Conservation (phyloP, 1,140 invertebrate species). For the Scaptomyza pallida region DNA sequence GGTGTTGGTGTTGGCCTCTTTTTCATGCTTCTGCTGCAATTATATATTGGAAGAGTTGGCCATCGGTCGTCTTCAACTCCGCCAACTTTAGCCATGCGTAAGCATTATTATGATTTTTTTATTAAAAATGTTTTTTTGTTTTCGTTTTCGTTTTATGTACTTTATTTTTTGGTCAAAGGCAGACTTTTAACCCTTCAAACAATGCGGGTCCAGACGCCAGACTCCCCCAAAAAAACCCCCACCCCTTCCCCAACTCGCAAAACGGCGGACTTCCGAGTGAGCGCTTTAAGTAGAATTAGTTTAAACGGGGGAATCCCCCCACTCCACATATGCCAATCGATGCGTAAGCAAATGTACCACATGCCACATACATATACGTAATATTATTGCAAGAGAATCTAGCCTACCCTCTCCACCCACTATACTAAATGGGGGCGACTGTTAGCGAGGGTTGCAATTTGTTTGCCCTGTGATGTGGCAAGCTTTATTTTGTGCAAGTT, state of each 20-base stretch:
- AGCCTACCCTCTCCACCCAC: slow-evolving; percentile 10
- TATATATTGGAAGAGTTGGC: slow-evolving; percentile 40
- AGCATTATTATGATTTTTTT: slow-evolving; percentile 77
- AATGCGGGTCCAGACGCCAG: slow-evolving; percentile 25
- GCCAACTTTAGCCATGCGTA: slow-evolving; percentile 35
- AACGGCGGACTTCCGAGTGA: slow-evolving; percentile 50
- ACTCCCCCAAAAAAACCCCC: not conserved
- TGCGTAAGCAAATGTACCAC: slow-evolving; percentile 64
- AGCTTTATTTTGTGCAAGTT: slow-evolving; percentile 53
- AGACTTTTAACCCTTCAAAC: slow-evolving; percentile 60
- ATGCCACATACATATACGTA: slow-evolving; percentile 63
- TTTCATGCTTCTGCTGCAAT: slow-evolving; percentile 37
- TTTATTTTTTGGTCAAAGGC: slow-evolving; percentile 51
- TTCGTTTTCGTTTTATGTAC: slow-evolving; percentile 4
- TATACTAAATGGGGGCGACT: slow-evolving; percentile 26
- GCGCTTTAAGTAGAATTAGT: slow-evolving; percentile 61
- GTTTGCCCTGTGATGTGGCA: slow-evolving; percentile 16
- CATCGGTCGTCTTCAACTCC: slow-evolving; percentile 25
- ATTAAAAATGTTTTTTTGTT: slow-evolving; percentile 66
- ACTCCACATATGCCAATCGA: slow-evolving; percentile 57
- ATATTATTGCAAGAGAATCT: slow-evolving; percentile 38
- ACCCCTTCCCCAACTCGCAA: slow-evolving; percentile 8
- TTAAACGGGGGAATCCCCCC: slow-evolving; percentile 31
- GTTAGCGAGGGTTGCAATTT: slow-evolving; percentile 51
- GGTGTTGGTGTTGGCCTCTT: not conserved